Evolutionary conservation across 2,797 vertebrate species (phyloP).

Genomic region (Australoheros facetus): DNA sequence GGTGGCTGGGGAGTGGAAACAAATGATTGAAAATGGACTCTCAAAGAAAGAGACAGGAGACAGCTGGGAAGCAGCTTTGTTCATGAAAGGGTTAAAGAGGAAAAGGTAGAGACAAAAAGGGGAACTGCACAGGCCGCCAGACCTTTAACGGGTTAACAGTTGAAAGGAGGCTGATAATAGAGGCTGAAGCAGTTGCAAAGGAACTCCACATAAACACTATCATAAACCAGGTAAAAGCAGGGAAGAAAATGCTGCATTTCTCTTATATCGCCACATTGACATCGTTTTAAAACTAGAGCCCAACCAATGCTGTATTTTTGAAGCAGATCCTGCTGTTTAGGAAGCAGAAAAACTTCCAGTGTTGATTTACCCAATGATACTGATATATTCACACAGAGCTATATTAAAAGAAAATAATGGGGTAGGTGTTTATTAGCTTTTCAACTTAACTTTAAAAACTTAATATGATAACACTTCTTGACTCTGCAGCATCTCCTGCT

Average conservation of each 20-base stretch:
- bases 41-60: conserved; percentile 41
- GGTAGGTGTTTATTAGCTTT: too few relatives aligned
- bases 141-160: conserved; percentile 67
- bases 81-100: conserved; percentile 64
- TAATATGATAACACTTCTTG: too few relatives aligned
- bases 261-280: conserved; percentile 1
- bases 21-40: conserved; percentile 51
- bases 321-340: not conserved
- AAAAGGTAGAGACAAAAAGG: conserved; percentile 58
- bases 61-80: conserved; percentile 15
- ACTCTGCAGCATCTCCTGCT: too few relatives aligned
- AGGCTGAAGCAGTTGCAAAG: conserved; percentile 58
- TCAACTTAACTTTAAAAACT: too few relatives aligned
- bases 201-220: conserved; percentile 45
- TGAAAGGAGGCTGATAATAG: conserved; percentile 59
- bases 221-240: conserved; percentile 33
- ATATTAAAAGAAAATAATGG: too few relatives aligned
- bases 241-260: conserved; percentile 18
- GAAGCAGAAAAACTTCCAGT: not conserved
- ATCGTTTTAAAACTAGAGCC: not conserved
- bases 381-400: too few relatives aligned
- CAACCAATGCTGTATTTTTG: too few relatives aligned
- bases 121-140: conserved; percentile 14
- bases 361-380: too few relatives aligned
- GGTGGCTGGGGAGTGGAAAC: conserved; percentile 40